Base-by-base conservation (phyloP, 92 coral and sea anemone species). In the Heteractis magnifica region DNA sequence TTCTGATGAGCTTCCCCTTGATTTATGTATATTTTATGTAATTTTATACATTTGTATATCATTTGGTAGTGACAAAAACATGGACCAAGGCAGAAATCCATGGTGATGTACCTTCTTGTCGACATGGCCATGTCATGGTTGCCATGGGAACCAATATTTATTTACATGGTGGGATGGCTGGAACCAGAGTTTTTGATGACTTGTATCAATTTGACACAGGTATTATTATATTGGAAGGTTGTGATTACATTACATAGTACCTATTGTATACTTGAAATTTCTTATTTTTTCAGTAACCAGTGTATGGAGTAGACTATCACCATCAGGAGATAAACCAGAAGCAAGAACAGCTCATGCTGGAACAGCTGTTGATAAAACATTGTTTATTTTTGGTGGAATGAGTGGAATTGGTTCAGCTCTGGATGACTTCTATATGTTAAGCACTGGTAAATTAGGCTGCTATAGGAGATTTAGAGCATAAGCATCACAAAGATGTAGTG, bases 161-260 rank as follows among this genome's bases (percentile, higher is more conserved):
- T 64, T 44, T 96, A 72, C 99, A 96, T 86, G 99, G 99, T 13
- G 99, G 99, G 50, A 96, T 96, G 98, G 98, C 97, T 86, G 99
- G 98, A 71, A 94, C 91, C 10, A 84, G 88, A 23, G 82, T 96
- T 56, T 91, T 74, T 87, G 86, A 84, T 80, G 99, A 96, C 81
- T 82, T 96, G 14, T 92, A 91, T 92, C 88, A 89, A 78, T 89
- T 94, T 72, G 71, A 84, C 58, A 92, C 95, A 82, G 94, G 98
- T 94, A 77, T 18, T 20, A 1, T 56, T 8, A 51, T 56, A 52
- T 51, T 2, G 1, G 44, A 34, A 2, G 44, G 44, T 34, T 34
- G 1, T 34, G 44, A 34, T 34, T 34, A 34, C 44, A 34, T 34
- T 34, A 34, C 3, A 34, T 34, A 34, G 44, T 34, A 34, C 44